Evolutionary conservation across 2,113 vertebrate species (phyloP), one percentile per base, ranked within the genome.

Genomic region (Thomomys bottae): DNA sequence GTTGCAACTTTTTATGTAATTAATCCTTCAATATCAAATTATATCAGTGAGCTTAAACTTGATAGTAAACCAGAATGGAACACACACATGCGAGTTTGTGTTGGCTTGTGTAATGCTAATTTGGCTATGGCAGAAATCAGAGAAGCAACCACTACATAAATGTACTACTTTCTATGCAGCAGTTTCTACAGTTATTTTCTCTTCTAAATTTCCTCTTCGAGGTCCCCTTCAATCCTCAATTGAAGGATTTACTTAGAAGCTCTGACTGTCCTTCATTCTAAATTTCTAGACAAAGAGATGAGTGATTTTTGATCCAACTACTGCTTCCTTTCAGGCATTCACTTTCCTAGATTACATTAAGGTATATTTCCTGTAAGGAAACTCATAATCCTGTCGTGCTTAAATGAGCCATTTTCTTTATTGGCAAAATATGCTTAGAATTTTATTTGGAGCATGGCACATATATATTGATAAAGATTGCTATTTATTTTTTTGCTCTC

Each of bases 191-290:
- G 26, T 49, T 26, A 12, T 17, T 11, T 10, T 49, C 72, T 8
- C n/a, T 45, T 2, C n/a, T 1, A 49, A 10, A 5, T 49, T 32
- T 5, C 8, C 1, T 8, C 5, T 23, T 30, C 30, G 28, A 28
- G 5, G 2, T 72, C 4, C 8, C 12, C n/a, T 79, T 63, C 0
- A 64, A 6, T 23, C 1, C 2, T 49, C 34, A 57, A 2, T 38
- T 68, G 45, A 70, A 66, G 26, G 12, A 26, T 77, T 93, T 72
- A 36, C 38, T 40, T 57, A 18, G 1, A 67, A 54, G 23, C 0
- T 77, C 8, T 66, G 2, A n/a, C 15, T 63, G 17, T 17, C 4
- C 34, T 2, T 2, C 77, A 4, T 18, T 20, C 15, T 38, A 30
- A 85, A 32, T 85, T 28, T 67, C 38, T 6, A 84, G n/a, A n/a